phyloP scores from a whole-genome alignment of 23 tunicate species.

The Diplosoma virens region DNA sequence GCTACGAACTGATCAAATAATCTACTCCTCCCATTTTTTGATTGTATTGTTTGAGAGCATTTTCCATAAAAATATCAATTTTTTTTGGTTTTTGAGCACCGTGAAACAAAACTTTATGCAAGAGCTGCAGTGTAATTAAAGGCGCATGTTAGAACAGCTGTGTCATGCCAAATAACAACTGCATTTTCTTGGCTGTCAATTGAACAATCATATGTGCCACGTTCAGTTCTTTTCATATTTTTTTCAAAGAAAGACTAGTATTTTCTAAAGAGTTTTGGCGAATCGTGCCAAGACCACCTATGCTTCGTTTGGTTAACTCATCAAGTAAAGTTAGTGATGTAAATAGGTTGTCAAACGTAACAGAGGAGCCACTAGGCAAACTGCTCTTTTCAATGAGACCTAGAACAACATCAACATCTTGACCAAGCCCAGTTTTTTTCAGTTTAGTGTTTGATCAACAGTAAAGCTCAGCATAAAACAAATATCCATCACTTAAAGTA shows the following conservation, averaged over 20 bases:
- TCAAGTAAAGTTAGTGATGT: conserved; percentile 8
- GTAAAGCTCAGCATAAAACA: conserved; percentile 3
- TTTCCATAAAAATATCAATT: background rate
- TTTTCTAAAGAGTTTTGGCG: background rate
- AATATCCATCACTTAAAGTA: background rate
- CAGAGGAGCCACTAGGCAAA: background rate
- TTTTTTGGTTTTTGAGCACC: background rate
- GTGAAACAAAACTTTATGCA: background rate
- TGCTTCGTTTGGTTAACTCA: background rate
- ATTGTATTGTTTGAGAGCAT: background rate
- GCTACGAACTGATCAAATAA: conserved; percentile 22
- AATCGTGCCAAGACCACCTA: conserved; percentile 17
- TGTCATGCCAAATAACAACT: conserved; percentile 2
- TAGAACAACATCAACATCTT: conserved; percentile 3
- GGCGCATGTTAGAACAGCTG: background rate
- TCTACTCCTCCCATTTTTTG: background rate
- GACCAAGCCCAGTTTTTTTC: conserved; percentile 1
- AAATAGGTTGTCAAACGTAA: conserved; percentile 8
- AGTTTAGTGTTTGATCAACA: background rate
- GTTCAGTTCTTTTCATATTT: background rate
- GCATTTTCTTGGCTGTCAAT: background rate
- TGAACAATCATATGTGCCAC: background rate
- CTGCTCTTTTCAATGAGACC: background rate
- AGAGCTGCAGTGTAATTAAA: background rate
- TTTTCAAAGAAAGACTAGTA: background rate